Base-by-base conservation (phyloP, 2,797 vertebrate genomes). In the Notamacropus eugenii region DNA sequence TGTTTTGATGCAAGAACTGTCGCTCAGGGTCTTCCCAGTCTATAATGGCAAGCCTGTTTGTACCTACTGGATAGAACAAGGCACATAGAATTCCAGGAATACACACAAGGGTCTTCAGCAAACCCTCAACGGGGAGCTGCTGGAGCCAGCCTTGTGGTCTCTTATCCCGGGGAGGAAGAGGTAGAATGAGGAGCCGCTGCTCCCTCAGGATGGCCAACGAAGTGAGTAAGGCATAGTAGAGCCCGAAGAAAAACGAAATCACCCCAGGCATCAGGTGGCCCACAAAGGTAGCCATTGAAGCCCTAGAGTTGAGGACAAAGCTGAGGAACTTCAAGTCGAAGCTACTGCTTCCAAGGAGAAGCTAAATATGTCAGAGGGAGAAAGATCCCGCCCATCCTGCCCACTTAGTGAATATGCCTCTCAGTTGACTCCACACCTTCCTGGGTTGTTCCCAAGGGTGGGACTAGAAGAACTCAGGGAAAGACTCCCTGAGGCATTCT, bases 121-220 rank as follows among this genome's bases (percentile, higher is more conserved):
- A 0, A 5, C 94, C 98, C 91, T 98, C 96, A 54, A 55, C 11
- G 1, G 94, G 52, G 0, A 93, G 0, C 52, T 5, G 40, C 55
- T 91, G 67, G 93, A 91, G 58, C 67, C 90, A 96, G 5, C 27
- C 58, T 74, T 74, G 59, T 50, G 93, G 55, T 91, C 5, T 24
- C 57, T 96, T 96, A 95, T 97, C 92, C 67, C 52, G 54, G 9
- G 90, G 62, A 50, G 59, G 55, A 11, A 96, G 13, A 62, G 95
- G 95, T 1, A 14, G 54, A 9, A 94, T 95, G 90, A 96, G 93
- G 50, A 94, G 12, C 46, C 2, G 95, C 93, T 97, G 94, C 46
- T 95, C 91, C 90, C 67, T 87, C 0, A 98, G 93, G 91, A 98
- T 91, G 62, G 98, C 96, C 96, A 97, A 93, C 14, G 97, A 98